Conservation (phyloP, 2,888 invertebrate species). For the Habroteleia sp. region DNA sequence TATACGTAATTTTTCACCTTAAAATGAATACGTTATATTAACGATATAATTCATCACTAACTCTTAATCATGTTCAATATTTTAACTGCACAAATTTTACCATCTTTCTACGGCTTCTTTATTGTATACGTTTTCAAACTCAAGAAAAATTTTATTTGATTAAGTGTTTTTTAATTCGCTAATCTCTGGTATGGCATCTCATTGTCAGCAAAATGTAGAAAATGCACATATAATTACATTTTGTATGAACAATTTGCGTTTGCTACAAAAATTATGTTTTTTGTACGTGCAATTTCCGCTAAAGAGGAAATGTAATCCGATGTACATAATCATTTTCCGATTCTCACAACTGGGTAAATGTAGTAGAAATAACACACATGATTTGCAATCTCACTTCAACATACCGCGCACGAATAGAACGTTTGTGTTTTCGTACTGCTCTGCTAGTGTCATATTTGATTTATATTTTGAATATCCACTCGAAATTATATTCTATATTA, state of each 20-base stretch:
- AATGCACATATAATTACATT: conserved; percentile 23
- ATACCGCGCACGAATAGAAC: conserved; percentile 26
- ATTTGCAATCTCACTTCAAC: conserved; percentile 60
- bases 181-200: no score
- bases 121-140: conserved; percentile 8
- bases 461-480: conserved; percentile 56
- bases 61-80: conserved; percentile 22
- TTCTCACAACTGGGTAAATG: conserved; percentile 55
- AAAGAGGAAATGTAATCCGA: conserved; percentile 43
- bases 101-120: conserved; percentile 1
- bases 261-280: conserved; percentile 30
- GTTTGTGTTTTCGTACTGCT: conserved; percentile 43
- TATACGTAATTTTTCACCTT: conserved; percentile 22
- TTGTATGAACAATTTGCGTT: conserved; percentile 26
- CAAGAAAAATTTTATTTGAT: no score
- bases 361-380: conserved; percentile 60
- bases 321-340: conserved; percentile 59
- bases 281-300: conserved; percentile 14
- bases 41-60: conserved; percentile 37
- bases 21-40: conserved; percentile 29
- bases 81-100: no score
- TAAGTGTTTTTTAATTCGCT: no score
- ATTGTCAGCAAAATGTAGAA: conserved; percentile 6
- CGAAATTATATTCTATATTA: conserved; percentile 51
- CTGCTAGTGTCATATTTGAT: conserved; percentile 59